Evolutionary conservation across 1,140 invertebrate genomes (phyloP).

Genomic region (Leucophenga varia): DNA sequence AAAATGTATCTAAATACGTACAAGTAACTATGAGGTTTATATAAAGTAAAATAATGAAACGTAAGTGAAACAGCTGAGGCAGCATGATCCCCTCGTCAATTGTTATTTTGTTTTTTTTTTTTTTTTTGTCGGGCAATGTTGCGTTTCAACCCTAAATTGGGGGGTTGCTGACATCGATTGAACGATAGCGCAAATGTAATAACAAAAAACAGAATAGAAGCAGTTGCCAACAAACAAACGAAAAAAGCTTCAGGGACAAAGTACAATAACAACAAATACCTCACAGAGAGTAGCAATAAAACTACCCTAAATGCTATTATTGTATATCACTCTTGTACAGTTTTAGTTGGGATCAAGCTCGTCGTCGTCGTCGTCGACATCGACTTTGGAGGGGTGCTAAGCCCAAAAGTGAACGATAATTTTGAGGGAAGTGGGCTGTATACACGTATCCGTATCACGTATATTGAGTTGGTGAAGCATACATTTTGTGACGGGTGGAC

Average conservation of each 20-base stretch:
- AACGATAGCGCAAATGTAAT: no score
- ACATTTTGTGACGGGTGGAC: slow-evolving; percentile 5
- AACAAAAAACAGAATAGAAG: no score
- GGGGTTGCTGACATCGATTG: slow-evolving; percentile 38
- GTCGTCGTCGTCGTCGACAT: slow-evolving; percentile 13
- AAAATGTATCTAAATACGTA: no score
- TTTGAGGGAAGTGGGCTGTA: background rate
- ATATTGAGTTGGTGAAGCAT: slow-evolving; percentile 26
- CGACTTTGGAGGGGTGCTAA: slow-evolving; percentile 11
- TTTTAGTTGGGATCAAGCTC: no score
- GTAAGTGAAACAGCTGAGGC: background rate
- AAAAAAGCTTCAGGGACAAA: slow-evolving; percentile 49
- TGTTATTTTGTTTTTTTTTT: slow-evolving; percentile 6
- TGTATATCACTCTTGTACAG: no score
- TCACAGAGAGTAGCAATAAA: slow-evolving; percentile 18
- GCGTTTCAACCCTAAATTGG: slow-evolving; percentile 42
- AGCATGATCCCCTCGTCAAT: background rate
- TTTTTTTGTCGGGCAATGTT: slow-evolving; percentile 27
- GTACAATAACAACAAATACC: no score
- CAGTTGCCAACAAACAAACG: no score
- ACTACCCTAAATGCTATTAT: slow-evolving; percentile 43
- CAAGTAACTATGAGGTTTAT: no score
- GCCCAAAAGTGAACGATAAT: slow-evolving; percentile 1
- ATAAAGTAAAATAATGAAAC: no score
- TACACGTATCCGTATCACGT: slow-evolving; percentile 8